Evolutionary conservation across 2,797 vertebrate species (phyloP), one percentile per base, ranked within the genome.

Genomic region (Sebastes glaucus): DNA sequence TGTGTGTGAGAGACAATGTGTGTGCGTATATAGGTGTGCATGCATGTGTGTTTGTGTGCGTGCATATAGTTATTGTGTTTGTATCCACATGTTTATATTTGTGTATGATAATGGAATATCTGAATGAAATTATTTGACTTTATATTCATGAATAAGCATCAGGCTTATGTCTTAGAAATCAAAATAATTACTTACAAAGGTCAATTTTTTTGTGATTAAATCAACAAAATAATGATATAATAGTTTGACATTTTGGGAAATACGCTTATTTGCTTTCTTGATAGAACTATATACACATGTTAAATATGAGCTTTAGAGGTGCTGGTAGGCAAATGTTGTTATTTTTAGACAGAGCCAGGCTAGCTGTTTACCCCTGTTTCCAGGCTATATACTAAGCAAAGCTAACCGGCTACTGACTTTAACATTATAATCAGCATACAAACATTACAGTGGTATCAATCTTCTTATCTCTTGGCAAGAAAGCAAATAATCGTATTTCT

Each of bases 71-170:
- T 38, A 22, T 11, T 68, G 30, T 66, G 52, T 84, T 65, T 75
- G 3, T 68, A 33, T 66, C 35, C 16, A 56, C 42, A 55, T 79
- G 38, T 74, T 65, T 77, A 4, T 66, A 28, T 76, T 55, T 83
- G 6, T 64, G 14, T 65, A 8, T 52, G 28, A 56, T 18, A 32
- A 32, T 2, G 1, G 1, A 23, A 74, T 71, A 32, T 71, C 53
- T 84, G 20, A 72, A 32, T 71, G 2, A 61, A 74, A 71, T 71
- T 1, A 52, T 55, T n/a, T 77, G 49, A 5, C 56, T 86, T 46
- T 46, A 9, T 73, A 27, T 35, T 35, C 7, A 30, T 57, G 25
- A 73, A 63, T 59, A 68, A 66, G 11, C 46, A 64, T 74, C 4
- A 11, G 18, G 3, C 1, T 4, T 3, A 49, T 70, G 13, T 38